Evolutionary conservation across 2,888 invertebrate genomes (phyloP), one percentile per base, ranked within the genome.

Genomic region (Cheilosia vernalis): DNA sequence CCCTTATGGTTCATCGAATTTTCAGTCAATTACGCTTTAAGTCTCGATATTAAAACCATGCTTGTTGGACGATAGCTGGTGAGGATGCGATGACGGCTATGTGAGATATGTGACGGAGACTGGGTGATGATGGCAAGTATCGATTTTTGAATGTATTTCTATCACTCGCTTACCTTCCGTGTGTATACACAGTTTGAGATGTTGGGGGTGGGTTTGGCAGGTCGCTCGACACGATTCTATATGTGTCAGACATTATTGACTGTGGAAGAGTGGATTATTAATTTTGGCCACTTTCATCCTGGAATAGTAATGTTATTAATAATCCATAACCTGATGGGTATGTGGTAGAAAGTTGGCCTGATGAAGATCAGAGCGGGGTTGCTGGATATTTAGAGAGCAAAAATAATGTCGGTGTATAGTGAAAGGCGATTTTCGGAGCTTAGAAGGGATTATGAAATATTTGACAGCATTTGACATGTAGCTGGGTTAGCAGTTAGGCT

Each of bases 21-120:
- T 80, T 73, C 80, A 80, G 72, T 80, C 80, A 80, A 80, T 80
- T 80, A 80, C 72, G 73, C 73, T 80, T 80, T 72, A 80, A 80
- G 73, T 80, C 80, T 80, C 72, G 73, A 80, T 80, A 73, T 80
- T 78, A 60, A 72, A 64, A 63, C 63, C 78, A n/a, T 70, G 63
- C 64, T 72, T 70, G 70, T 64, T 17, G 63, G 33, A 51, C 70
- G 70, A 78, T 70, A 78, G 70, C 64, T 70, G 67, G 56, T 13
- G 61, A 19, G 56, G 69, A 63, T 44, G 40, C 63, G 69, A 56
- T 10, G 17, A 21, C 33, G 37, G 17, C 9, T 47, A 19, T 9
- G 19, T 7, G 47, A 47, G 17, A 33, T 42, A 10, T 51, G 51
- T 6, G 40, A 53, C 10, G 30, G 19, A 21, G 53, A 67, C 67